phyloP scores from a whole-genome alignment of 2,888 invertebrate species.

The Drosophila hamatofila region DNA sequence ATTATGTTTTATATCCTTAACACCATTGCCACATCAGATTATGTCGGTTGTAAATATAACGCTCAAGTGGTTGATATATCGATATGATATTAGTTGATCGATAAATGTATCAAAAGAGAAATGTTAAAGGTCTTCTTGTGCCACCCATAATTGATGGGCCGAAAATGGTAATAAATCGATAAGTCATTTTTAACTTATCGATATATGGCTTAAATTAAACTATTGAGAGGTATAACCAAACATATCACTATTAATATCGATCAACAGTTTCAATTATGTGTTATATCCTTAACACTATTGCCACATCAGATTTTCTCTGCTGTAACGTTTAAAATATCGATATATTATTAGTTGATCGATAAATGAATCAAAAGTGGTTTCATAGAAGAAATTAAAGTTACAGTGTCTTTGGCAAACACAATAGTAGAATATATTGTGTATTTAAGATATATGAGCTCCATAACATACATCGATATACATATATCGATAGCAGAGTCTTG shows the following conservation, averaged over 20 bases:
- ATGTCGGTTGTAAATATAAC: too few relatives aligned
- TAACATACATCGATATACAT: background rate
- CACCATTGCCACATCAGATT: background rate
- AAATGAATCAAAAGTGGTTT: background rate
- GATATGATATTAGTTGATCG: background rate
- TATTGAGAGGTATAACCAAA: conserved; percentile 4
- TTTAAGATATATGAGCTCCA: background rate
- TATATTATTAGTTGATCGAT: background rate
- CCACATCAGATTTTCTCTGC: background rate
- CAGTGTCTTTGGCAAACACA: background rate
- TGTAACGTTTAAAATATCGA: too few relatives aligned
- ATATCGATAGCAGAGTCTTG: background rate
- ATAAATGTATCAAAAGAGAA: background rate
- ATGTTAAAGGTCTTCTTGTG: too few relatives aligned
- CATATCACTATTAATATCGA: background rate
- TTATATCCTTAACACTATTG: background rate
- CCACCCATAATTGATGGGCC: background rate
- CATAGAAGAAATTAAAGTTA: background rate
- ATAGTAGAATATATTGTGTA: too few relatives aligned
- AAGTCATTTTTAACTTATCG: conserved; percentile 16
- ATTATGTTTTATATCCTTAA: background rate
- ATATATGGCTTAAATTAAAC: conserved; percentile 1
- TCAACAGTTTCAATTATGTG: too few relatives aligned
- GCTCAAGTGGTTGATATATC: too few relatives aligned
- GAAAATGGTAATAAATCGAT: conserved; percentile 21